Evolutionary conservation across 2,113 vertebrate species (phyloP).

Genomic region (Loxodonta africana): DNA sequence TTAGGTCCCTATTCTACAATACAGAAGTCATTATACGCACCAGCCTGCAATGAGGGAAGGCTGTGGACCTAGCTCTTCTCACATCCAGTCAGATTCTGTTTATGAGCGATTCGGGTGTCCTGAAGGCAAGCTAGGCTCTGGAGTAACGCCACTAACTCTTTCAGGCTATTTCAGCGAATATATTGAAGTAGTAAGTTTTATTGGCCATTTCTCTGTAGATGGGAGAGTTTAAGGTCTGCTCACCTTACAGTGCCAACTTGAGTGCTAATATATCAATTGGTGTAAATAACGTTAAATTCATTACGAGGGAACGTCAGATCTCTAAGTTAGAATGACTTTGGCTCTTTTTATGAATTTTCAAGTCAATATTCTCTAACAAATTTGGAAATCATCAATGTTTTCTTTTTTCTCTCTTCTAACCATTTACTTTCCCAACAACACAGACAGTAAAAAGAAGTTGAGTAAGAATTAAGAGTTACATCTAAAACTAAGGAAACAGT

Average conservation of each 20-base stretch:
- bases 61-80: background rate
- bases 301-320: background rate
- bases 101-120: background rate
- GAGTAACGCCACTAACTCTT: background rate
- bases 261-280: background rate
- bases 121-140: slow-evolving; percentile 14
- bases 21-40: background rate
- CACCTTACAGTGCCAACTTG: background rate
- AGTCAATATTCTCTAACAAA: background rate
- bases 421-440: background rate
- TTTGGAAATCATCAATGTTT: background rate
- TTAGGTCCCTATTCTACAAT: background rate
- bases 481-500: background rate
- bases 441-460: background rate
- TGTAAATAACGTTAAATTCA: background rate
- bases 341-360: background rate
- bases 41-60: background rate
- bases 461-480: background rate
- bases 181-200: background rate
- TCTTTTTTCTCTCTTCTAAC: background rate
- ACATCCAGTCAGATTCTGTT: background rate
- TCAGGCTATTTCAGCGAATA: background rate
- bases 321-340: background rate
- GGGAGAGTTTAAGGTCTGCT: background rate
- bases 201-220: background rate